A percentile compares a stretch with the other conserved stretches of the same genome.
Evolutionary conservation across 2,797 vertebrate genomes (phyloP).

Genomic region (Lutjanus argentimaculatus): DNA sequence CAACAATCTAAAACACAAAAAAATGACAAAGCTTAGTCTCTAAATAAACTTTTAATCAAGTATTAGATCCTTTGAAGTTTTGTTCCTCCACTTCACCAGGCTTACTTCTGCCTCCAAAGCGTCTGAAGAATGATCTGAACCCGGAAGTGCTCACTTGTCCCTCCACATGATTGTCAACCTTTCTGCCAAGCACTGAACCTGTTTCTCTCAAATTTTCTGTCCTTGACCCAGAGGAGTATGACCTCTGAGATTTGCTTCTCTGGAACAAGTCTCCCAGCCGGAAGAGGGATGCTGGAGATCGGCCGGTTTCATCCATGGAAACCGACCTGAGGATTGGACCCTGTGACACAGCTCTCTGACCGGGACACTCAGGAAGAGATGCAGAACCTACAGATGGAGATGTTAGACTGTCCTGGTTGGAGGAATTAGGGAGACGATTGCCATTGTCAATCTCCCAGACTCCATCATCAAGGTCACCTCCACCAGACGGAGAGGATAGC

Average conservation of each 20-base stretch:
- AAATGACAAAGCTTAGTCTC: constrained; percentile 26
- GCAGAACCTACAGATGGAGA: constrained; percentile 29
- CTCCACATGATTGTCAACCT: constrained; percentile 20
- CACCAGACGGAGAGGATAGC: constrained; percentile 27
- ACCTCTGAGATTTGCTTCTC: constrained; percentile 61
- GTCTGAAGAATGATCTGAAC: constrained; percentile 83
- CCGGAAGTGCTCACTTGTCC: constrained; percentile 62
- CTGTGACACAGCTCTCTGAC: constrained; percentile 35
- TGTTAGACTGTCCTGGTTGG: not conserved
- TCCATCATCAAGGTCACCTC: constrained; percentile 64
- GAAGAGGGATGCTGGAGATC: constrained; percentile 54
- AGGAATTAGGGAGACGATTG: not conserved
- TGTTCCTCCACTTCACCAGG: constrained; percentile 66
- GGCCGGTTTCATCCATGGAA: constrained; percentile 69
- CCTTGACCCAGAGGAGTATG: constrained; percentile 60
- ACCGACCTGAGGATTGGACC: constrained; percentile 59
- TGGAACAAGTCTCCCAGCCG: constrained; percentile 79
- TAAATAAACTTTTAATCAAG: constrained; percentile 38
- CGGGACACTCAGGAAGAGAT: constrained; percentile 61
- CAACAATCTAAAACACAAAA: constrained; percentile 31
- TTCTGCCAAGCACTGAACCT: not conserved
- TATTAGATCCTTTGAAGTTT: constrained; percentile 33
- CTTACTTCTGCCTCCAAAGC: constrained; percentile 79
- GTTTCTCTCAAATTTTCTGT: constrained; percentile 34
- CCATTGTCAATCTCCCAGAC: constrained; percentile 65